Percentiles rank a stretch among this genome's conserved stretches.
Evolutionary conservation across 2,888 invertebrate genomes (phyloP).

Genomic region (Eupithecia vulgata): DNA sequence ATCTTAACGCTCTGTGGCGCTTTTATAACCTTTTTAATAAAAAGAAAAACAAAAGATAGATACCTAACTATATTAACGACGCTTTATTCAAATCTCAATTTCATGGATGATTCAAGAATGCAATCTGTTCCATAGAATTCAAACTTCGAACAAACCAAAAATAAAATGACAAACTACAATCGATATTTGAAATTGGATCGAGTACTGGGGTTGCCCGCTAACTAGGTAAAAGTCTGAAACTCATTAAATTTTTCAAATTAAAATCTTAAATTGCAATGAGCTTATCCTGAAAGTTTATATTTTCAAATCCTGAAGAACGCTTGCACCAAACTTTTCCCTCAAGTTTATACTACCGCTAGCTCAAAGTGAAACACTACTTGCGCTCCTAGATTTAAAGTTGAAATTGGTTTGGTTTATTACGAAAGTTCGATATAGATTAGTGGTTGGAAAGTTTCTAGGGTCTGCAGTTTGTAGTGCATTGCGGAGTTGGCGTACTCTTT

Average conservation of each 20-base stretch:
- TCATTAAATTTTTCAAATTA: slow-evolving; percentile 23
- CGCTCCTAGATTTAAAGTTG: slow-evolving; percentile 54
- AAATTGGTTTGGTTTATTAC: slow-evolving; percentile 59
- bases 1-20: too few species aligned
- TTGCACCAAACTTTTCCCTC: slow-evolving; percentile 36
- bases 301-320: slow-evolving; percentile 37
- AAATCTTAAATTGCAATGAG: slow-evolving; percentile 26
- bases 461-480: slow-evolving; percentile 60
- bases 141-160: neutral
- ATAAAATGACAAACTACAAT: neutral
- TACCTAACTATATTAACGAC: too few species aligned
- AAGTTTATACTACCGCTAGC: slow-evolving; percentile 18
- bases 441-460: slow-evolving; percentile 54
- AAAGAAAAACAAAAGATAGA: neutral
- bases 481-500: slow-evolving; percentile 59
- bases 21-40: neutral
- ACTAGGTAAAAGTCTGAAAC: neutral
- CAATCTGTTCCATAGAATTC: neutral
- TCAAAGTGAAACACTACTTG: slow-evolving; percentile 48
- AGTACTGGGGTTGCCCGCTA: neutral
- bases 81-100: neutral
- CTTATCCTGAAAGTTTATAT: slow-evolving; percentile 35
- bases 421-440: slow-evolving; percentile 69
- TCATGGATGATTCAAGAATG: neutral
- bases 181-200: slow-evolving; percentile 6